A percentile compares a stretch with the other conserved stretches of the same genome.
These are phyloP conservation scores for Otolemur crassicaudatus DNA, from an alignment of 2,797 vertebrate species.

Conservation along the genomic window DNA sequence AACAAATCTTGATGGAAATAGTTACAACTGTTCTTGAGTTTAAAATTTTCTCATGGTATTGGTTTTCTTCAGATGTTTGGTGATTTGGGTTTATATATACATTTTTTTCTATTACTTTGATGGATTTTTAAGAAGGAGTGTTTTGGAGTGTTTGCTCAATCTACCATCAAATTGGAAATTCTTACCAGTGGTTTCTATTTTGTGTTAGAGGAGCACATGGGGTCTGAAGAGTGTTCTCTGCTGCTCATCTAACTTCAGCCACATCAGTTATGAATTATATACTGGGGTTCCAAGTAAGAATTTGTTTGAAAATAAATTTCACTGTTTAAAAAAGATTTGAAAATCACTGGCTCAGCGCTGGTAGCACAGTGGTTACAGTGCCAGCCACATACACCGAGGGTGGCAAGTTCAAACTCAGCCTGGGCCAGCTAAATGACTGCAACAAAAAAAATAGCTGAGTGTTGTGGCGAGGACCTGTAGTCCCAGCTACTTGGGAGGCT, in stretches of 20 bases:
- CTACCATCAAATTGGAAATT: not conserved
- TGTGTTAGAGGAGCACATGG: too few relatives aligned
- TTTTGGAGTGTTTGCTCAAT: not conserved
- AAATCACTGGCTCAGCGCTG: not conserved
- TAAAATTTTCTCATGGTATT: not conserved
- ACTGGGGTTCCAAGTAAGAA: not conserved
- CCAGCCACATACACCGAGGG: too few relatives aligned
- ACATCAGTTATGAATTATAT: not conserved
- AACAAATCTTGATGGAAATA: slow-evolving; percentile 71
- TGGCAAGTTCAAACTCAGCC: too few relatives aligned
- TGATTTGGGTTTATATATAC: not conserved
- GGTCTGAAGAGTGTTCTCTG: not conserved
- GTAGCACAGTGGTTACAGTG: too few relatives aligned
- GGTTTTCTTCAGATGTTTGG: not conserved
- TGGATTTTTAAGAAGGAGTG: not conserved
- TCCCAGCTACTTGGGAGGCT: too few relatives aligned
- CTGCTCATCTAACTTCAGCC: not conserved
- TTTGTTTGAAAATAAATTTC: not conserved
- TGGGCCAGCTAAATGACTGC: too few relatives aligned
- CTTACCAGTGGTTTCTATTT: not conserved
- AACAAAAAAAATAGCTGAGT: too few relatives aligned
- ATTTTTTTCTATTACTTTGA: not conserved
- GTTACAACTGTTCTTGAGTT: not conserved
- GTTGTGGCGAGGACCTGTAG: too few relatives aligned
- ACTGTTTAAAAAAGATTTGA: not conserved